These are phyloP conservation scores for Seira musarum DNA, from an alignment of 2,888 invertebrate genomes.

Conservation along the genomic window DNA sequence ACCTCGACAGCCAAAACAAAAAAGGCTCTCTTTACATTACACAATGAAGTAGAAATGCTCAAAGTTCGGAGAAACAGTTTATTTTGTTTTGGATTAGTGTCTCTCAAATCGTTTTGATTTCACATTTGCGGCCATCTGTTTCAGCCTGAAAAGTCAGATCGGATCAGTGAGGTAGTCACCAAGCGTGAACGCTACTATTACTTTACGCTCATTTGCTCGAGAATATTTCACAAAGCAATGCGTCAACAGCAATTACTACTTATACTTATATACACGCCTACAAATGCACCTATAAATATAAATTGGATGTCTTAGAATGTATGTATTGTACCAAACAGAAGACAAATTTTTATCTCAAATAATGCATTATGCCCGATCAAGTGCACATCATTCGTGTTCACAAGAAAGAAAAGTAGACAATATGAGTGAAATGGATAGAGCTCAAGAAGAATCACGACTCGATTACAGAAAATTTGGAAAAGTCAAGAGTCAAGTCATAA, in stretches of 20 bases:
- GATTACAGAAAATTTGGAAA: constrained; percentile 19
- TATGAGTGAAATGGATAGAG: too few relatives aligned
- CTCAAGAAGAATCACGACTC: too few relatives aligned
- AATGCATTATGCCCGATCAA: too few relatives aligned
- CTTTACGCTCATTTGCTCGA: constrained; percentile 38
- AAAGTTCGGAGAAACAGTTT: neutral
- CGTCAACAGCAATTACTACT: too few relatives aligned
- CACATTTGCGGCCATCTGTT: constrained; percentile 60
- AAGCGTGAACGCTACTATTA: constrained; percentile 49
- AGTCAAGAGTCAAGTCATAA: constrained; percentile 56
- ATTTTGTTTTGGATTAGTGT: constrained; percentile 26
- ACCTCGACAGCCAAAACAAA: neutral
- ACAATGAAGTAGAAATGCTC: constrained; percentile 19
- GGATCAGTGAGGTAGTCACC: constrained; percentile 55
- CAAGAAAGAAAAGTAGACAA: too few relatives aligned
- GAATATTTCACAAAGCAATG: too few relatives aligned
- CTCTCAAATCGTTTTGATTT: constrained; percentile 58
- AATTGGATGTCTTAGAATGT: too few relatives aligned
- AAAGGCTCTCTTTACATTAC: constrained; percentile 9
- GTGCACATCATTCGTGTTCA: too few relatives aligned
- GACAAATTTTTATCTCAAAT: too few relatives aligned
- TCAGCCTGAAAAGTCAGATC: constrained; percentile 51
- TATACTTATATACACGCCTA: too few relatives aligned
- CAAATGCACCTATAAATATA: too few relatives aligned
- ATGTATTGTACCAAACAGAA: too few relatives aligned